Percentiles rank a stretch among this genome's conserved stretches.
phyloP scores from a whole-genome alignment of 2,888 invertebrate genomes.

The Orthosia gothica region DNA sequence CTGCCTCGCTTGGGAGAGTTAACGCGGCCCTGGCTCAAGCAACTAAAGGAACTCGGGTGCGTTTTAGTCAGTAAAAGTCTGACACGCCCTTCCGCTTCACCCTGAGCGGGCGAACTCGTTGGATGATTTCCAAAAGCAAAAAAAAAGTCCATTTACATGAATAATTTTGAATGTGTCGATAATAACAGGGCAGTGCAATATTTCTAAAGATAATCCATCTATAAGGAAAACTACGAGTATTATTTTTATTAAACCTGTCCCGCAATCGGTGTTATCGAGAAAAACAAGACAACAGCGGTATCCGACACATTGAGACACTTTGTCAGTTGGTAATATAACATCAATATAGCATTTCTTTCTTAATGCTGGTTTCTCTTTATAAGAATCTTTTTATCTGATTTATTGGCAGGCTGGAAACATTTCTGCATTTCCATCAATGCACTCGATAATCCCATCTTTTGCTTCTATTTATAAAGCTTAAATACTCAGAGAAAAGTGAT shows the following conservation, averaged over 20 bases:
- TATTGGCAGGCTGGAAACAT: not conserved
- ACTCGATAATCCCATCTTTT: not conserved
- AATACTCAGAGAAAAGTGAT: not conserved
- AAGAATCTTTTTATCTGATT: no score
- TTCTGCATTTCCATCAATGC: not conserved
- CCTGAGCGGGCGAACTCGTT: no score
- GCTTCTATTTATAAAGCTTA: not conserved
- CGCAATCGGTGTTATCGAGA: not conserved
- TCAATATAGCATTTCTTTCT: not conserved
- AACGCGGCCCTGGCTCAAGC: no score
- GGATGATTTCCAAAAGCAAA: no score
- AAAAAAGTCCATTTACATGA: no score
- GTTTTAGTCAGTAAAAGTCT: no score
- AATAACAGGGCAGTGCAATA: not conserved
- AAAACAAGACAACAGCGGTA: not conserved
- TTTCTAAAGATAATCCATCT: constrained; percentile 1
- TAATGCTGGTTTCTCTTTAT: no score
- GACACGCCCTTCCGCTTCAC: no score
- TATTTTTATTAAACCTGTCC: constrained; percentile 4
- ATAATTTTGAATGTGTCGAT: not conserved
- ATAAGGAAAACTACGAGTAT: not conserved
- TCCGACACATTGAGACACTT: not conserved
- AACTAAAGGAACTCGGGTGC: no score
- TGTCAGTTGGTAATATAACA: not conserved
- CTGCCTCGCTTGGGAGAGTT: no score